Base-by-base conservation (phyloP, 2,797 vertebrate genomes). In the Xenopus petersii region DNA sequence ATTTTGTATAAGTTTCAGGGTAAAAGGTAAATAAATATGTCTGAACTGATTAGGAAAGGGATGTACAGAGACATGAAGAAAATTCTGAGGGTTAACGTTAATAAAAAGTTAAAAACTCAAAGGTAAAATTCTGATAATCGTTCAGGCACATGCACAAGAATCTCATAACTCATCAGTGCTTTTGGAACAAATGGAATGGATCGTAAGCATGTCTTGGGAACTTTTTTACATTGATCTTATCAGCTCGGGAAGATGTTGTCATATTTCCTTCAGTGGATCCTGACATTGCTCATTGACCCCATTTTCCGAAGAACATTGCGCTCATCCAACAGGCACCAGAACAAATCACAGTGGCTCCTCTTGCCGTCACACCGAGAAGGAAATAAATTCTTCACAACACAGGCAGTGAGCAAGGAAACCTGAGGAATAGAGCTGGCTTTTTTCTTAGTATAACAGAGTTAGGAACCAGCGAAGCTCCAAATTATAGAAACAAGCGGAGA, bases 261-360 rank as follows among this genome's bases (percentile, higher is more conserved):
- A 56, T 56, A 56, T 56, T 56, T 56, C n/a, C 54, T 56, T 17
- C 54, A 56, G 13, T 56, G 15, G 54, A 56, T 56, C 15, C n/a
- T 16, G 54, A 56, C 54, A 56, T 56, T 56, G 54, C n/a, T 56
- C 54, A 56, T 56, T 56, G 54, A 56, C 54, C 54, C 54, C 54
- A 56, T 56, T 56, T 16, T 17, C 13, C 54, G 7, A 7, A 56
- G 54, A 56, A 56, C 54, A 56, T 56, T 56, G 54, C 16, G 54
- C 54, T 56, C 54, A 56, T 56, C 54, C 16, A 56, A 17, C 16
- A 56, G 54, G 54, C 54, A 56, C 16, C 54, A 17, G n/a, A 56
- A 56, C 54, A 56, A 56, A 56, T 56, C 54, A 56, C 54, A 56
- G 54, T 56, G 54, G 54, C 16, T 56, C 54, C 54, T 56, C 54